Percentiles rank a stretch among this genome's conserved stretches.
phyloP scores from a whole-genome alignment of 2,797 vertebrate genomes.

The Manis crassicaudata region DNA sequence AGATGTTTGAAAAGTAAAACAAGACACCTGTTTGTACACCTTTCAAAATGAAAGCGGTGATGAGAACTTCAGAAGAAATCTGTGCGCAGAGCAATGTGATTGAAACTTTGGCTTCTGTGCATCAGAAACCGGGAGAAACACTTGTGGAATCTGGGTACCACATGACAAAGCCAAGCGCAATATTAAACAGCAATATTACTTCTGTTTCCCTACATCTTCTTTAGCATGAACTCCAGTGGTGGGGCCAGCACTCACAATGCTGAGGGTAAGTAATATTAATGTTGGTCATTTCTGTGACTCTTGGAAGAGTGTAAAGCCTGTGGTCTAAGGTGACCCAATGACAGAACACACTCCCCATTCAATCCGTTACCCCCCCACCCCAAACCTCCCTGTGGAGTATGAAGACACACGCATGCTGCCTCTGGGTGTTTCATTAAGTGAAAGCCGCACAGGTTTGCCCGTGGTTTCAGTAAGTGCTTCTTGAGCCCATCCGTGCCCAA shows the following conservation, averaged over 20 bases:
- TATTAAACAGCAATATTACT: too few species aligned
- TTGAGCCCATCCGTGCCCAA: fast-evolving
- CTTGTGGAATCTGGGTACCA: background rate
- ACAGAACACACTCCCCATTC: background rate
- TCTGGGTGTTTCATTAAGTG: fast-evolving
- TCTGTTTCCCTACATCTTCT: background rate
- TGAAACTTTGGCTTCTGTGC: background rate
- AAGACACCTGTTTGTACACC: background rate
- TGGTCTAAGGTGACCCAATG: background rate
- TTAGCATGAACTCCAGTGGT: background rate
- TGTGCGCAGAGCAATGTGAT: background rate
- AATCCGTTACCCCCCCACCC: background rate
- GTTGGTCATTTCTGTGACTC: background rate
- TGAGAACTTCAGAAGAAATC: background rate
- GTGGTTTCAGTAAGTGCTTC: background rate
- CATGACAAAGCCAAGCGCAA: fast-evolving
- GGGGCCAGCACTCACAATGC: background rate
- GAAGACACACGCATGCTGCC: fast-evolving
- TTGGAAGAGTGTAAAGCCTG: fast-evolving
- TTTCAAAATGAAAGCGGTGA: background rate
- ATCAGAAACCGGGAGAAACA: background rate
- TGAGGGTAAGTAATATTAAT: background rate
- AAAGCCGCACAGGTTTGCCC: background rate
- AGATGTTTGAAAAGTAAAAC: background rate
- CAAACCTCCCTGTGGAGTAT: fast-evolving